Evolutionary conservation across 2,888 invertebrate species (phyloP), one percentile per base, ranked within the genome.

Genomic region (Polylopha cassiicola): DNA sequence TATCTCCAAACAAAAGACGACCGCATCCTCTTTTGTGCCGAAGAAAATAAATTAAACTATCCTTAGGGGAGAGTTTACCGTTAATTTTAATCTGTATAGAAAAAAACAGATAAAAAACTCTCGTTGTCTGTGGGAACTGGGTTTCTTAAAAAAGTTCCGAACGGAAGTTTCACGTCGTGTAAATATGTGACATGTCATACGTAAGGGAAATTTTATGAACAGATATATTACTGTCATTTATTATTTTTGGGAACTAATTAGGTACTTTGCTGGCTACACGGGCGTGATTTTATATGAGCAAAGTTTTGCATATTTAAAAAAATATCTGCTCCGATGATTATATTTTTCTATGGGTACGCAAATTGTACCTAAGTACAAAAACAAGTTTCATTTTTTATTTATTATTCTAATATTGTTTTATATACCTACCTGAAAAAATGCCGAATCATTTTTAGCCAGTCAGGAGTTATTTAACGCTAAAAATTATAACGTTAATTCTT

Each of bases 41-140:
- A 67, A 54, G 61, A 70, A 73, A 77, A 81, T 85, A 84, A 81
- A 85, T 85, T 81, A 80, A 77, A 76, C 69, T 69, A 77, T 78
- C 75, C 73, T 73, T 77, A 78, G 82, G 82, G 82, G 80, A 76
- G 72, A 73, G 61, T 73, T 77, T 81, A 85, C 85, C 85, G 85
- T 85, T 85, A 84, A 61, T 64, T 74, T 65, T 73, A 66, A 79
- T 75, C 73, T 78, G 66, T 65, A 71, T 73, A 48, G 64, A 70
- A 74, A 78, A 78, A 76, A 73, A 62, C 43, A 44, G 43, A 51
- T 78, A 80, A 75, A 73, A 64, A 66, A 60, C 60, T 54, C 57
- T n/a, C 66, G 70, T 66, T 66, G 72, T 55, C 68, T 80, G 85
- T 85, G 85, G 84, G 85, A 85, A 84, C 72, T 56, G 47, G 43